Conservation (phyloP, 2,113 vertebrate species). For the Mormoops blainvillei region DNA sequence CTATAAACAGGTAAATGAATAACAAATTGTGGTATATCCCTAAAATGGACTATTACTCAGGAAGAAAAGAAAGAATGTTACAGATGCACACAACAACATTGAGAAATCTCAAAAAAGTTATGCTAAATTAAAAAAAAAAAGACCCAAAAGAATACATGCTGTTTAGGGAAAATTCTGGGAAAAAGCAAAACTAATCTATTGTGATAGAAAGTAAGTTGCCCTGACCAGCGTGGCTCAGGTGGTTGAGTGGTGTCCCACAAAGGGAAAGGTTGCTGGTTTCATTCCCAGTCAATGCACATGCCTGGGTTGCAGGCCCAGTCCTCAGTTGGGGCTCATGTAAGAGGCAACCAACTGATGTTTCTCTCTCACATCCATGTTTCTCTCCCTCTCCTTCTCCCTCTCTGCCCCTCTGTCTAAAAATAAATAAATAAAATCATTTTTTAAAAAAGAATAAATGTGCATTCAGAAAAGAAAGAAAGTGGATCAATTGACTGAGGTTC, state of each 20-base stretch:
- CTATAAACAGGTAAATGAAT: neutral
- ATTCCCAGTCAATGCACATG: too few relatives aligned
- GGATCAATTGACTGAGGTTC: neutral
- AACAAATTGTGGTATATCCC: neutral
- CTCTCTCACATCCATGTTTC: too few relatives aligned
- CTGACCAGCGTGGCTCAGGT: too few relatives aligned
- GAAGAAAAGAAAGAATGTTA: neutral
- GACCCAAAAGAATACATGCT: neutral
- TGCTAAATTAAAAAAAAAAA: neutral
- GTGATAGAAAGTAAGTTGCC: neutral
- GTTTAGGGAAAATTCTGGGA: neutral
- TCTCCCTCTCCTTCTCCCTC: too few relatives aligned
- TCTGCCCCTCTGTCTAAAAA: too few relatives aligned
- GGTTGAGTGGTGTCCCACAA: too few relatives aligned
- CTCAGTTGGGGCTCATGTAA: too few relatives aligned
- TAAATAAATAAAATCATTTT: too few relatives aligned
- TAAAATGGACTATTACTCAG: neutral
- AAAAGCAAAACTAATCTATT: neutral
- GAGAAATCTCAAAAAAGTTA: neutral
- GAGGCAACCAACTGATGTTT: too few relatives aligned
- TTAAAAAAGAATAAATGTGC: too few relatives aligned
- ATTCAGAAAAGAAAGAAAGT: neutral
- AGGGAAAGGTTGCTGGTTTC: too few relatives aligned
- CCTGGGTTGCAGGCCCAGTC: too few relatives aligned
- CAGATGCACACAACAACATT: neutral